Conservation (phyloP, 2,113 vertebrate species). For the Lagopus leucura region DNA sequence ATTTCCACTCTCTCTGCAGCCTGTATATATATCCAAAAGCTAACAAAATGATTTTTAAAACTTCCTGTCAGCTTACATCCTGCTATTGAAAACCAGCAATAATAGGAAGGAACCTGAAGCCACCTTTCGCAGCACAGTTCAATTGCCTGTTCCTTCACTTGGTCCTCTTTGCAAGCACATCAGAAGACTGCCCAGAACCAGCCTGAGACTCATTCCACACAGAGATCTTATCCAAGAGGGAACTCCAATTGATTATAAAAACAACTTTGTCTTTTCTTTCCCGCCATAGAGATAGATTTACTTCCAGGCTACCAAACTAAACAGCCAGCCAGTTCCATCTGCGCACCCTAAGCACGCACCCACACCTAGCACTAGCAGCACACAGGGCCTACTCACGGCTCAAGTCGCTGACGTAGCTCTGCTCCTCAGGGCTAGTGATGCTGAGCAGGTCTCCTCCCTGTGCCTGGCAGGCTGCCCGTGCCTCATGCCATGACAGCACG, state of each 20-base stretch:
- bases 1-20: not conserved
- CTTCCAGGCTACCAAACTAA: not conserved
- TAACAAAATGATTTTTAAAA: not conserved
- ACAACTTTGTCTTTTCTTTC: not conserved
- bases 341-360: not conserved
- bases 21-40: not conserved
- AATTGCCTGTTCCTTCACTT: not conserved
- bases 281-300: not conserved
- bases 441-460: conserved; percentile 91
- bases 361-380: not conserved
- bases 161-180: rapidly evolving
- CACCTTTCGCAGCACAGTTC: not conserved
- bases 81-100: conserved; percentile 19
- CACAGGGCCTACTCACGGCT: conserved; percentile 75
- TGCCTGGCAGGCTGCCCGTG: conserved; percentile 84
- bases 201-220: not conserved
- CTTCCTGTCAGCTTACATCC: conserved; percentile 25
- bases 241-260: not conserved
- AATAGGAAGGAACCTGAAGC: not conserved
- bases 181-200: not conserved
- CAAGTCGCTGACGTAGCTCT: conserved; percentile 85
- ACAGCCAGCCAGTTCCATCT: not conserved
- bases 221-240: not conserved
- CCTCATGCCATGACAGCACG: conserved; percentile 88
- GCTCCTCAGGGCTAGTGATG: conserved; percentile 81